Evolutionary conservation across 2,113 vertebrate species (phyloP).

Genomic region (Tachysurus fulvidraco): DNA sequence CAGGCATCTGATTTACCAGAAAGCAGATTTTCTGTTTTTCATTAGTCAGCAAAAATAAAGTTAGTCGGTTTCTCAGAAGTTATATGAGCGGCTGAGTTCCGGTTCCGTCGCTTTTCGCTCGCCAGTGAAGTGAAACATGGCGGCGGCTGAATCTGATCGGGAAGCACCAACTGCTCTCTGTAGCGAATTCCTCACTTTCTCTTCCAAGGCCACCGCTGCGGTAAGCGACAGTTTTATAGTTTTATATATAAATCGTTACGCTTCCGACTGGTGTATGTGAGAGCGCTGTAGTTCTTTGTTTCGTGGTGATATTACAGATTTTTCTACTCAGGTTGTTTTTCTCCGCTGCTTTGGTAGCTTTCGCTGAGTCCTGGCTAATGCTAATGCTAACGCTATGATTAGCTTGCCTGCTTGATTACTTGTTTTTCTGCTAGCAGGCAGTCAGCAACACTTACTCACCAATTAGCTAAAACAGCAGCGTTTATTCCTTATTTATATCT

Average conservation of each 20-base stretch:
- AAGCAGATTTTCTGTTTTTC: background rate
- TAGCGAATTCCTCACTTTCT: constrained; percentile 71
- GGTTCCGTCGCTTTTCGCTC: constrained; percentile 51
- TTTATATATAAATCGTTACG: background rate
- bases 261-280: background rate
- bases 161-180: constrained; percentile 62
- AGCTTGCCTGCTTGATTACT: constrained; percentile 16
- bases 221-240: constrained; percentile 64
- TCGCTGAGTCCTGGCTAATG: constrained; percentile 37
- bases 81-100: constrained; percentile 51
- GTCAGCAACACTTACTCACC: background rate
- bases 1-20: background rate
- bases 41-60: constrained; percentile 52
- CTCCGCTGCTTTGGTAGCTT: constrained; percentile 29
- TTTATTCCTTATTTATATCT: background rate
- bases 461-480: background rate
- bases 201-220: constrained; percentile 72
- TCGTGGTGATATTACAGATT: background rate
- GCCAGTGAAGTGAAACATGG: constrained; percentile 69
- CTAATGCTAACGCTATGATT: constrained; percentile 1
- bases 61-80: constrained; percentile 18
- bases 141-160: constrained; percentile 68
- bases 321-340: constrained; percentile 59
- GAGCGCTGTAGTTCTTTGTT: background rate
- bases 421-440: background rate